Conservation (phyloP, 2,888 invertebrate genomes). For the Drosophila imparisetae region DNA sequence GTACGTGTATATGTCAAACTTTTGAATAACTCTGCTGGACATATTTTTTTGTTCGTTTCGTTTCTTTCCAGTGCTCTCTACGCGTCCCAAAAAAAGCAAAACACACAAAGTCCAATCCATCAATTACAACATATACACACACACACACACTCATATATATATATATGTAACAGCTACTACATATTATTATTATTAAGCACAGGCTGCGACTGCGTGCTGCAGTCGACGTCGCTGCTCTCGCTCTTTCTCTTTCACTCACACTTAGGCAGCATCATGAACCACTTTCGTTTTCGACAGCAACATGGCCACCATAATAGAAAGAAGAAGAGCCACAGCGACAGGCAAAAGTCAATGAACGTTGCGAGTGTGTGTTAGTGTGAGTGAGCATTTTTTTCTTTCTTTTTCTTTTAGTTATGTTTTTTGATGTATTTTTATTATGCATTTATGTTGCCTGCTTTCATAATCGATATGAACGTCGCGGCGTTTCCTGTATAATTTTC, state of each 20-base stretch:
- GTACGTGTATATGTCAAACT: neutral
- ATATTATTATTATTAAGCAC: slow-evolving; percentile 40
- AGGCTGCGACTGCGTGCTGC: slow-evolving; percentile 62
- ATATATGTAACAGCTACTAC: slow-evolving; percentile 27
- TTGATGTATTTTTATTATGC: slow-evolving; percentile 24
- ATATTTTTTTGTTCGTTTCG: neutral
- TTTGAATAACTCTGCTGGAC: neutral
- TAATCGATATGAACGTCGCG: slow-evolving; percentile 55
- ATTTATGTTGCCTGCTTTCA: slow-evolving; percentile 60
- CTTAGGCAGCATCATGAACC: slow-evolving; percentile 49
- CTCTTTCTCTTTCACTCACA: slow-evolving; percentile 16
- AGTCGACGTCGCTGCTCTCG: slow-evolving; percentile 13
- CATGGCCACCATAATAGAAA: slow-evolving; percentile 50
- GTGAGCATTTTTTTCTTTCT: neutral
- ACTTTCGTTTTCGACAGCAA: slow-evolving; percentile 75
- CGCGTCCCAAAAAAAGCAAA: slow-evolving; percentile 10
- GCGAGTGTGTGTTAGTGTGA: slow-evolving; percentile 5
- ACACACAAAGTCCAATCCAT: slow-evolving; percentile 63
- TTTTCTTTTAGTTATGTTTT: slow-evolving; percentile 9
- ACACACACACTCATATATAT: slow-evolving; percentile 36
- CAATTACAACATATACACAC: slow-evolving; percentile 70
- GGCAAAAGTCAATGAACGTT: slow-evolving; percentile 75
- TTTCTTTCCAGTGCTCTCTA: neutral
- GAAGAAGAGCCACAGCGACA: slow-evolving; percentile 29
- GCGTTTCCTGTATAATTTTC: slow-evolving; percentile 71